Evolutionary conservation across 2,888 invertebrate genomes (phyloP), one percentile per base, ranked within the genome.

Genomic region (Leptopilina myrica): DNA sequence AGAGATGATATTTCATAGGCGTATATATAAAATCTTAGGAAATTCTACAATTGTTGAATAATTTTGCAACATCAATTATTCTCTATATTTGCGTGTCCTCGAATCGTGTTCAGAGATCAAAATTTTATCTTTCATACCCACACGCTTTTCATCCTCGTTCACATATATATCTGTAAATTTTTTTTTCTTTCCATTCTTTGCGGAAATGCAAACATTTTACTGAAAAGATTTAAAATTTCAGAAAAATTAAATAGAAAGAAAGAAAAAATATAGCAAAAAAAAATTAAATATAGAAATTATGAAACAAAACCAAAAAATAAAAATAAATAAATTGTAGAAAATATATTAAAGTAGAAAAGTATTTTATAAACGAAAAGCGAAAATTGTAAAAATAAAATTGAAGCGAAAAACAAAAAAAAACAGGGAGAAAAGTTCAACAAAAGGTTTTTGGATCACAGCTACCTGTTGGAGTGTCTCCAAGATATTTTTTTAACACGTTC

Each of bases 381-480:
- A 64, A 33, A 64, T 7, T 26, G 20, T 12, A 66, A 9, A 66
- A 67, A 15, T 46, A 15, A 14, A 3, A 8, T 67, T 15, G 11
- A 43, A n/a, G 1, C 8, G 15, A 67, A 11, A 46, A 49, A 26
- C 14, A 0, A 65, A 69, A 49, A 53, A 49, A 49, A 15, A 11
- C 33, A 20, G 7, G 14, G 26, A 73, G n/a, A 73, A 73, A 73
- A 26, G 33, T 73, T 73, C 49, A 33, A 73, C 26, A 33, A 73
- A 69, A 56, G 53, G 56, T 56, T 73, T 69, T 56, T 73, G 33
- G 53, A 40, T n/a, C 56, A 73, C 14, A 73, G 73, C 73, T 73
- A 73, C 73, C 73, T 73, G 73, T 73, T 73, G 73, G 73, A 73
- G 33, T 73, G 53, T 12, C 73, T 73, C 73, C 73, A 73, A 73